These are phyloP conservation scores for Amazonetta brasiliensis DNA, from an alignment of 2,797 vertebrate species.

Conservation along the genomic window DNA sequence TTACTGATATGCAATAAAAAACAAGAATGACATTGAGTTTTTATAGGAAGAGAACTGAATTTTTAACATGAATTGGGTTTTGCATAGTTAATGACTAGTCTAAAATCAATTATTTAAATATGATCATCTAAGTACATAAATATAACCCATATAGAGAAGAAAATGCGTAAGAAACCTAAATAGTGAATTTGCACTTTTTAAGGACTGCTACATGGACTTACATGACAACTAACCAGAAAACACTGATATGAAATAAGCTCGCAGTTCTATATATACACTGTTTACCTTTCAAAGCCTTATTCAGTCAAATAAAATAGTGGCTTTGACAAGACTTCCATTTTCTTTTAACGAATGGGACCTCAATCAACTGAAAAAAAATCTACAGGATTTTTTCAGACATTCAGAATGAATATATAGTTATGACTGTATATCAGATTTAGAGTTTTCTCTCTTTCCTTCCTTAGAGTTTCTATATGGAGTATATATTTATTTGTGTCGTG, in stretches of 20 bases:
- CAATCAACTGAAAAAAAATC: background rate
- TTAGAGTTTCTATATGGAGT: background rate
- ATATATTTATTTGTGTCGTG: background rate
- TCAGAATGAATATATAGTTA: background rate
- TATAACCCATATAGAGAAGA: background rate
- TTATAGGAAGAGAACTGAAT: background rate
- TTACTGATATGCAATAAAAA: background rate
- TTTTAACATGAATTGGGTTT: conserved; percentile 29
- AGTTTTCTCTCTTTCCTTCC: background rate
- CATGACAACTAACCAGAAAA: background rate
- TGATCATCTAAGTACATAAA: background rate
- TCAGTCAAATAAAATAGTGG: background rate
- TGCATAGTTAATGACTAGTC: conserved; percentile 7
- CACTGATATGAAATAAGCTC: background rate
- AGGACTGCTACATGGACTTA: conserved; percentile 3
- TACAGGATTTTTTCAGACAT: background rate
- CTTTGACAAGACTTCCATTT: background rate
- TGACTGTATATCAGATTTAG: background rate
- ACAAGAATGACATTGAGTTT: background rate
- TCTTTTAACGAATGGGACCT: background rate
- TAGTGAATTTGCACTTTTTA: background rate
- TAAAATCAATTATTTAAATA: conserved; percentile 40
- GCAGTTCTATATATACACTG: background rate
- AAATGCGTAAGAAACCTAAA: background rate
- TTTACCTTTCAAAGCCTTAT: background rate